Evolutionary conservation across 2,888 invertebrate species (phyloP).

Genomic region (Ryuthela nishihirai): DNA sequence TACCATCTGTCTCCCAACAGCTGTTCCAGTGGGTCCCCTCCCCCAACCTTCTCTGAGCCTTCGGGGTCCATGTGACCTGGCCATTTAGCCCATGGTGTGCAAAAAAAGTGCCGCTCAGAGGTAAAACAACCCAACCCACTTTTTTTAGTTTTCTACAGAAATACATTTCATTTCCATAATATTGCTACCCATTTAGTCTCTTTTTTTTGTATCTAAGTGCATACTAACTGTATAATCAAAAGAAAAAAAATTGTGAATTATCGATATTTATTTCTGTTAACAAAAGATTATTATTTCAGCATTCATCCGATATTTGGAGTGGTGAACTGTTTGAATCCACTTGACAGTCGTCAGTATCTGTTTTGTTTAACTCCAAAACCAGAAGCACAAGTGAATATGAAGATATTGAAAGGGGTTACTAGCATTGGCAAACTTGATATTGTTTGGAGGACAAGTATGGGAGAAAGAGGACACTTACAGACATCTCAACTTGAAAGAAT

Average conservation of each 20-base stretch:
- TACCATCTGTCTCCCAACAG: too few relatives aligned
- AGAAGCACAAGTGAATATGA: conserved; percentile 69
- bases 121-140: too few relatives aligned
- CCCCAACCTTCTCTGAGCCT: too few relatives aligned
- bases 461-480: conserved; percentile 93
- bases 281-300: conserved; percentile 1
- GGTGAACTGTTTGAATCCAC: conserved; percentile 66
- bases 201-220: background rate
- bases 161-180: too few relatives aligned
- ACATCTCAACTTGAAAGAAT: conserved; percentile 90
- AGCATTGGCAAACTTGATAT: conserved; percentile 96
- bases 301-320: conserved; percentile 50
- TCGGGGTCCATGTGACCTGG: too few relatives aligned
- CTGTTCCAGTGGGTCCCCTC: too few relatives aligned
- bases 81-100: too few relatives aligned
- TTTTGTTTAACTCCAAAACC: conserved; percentile 83
- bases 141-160: too few relatives aligned
- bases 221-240: background rate
- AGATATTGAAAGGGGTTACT: conserved; percentile 73
- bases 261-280: background rate
- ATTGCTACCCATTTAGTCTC: too few relatives aligned
- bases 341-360: conserved; percentile 89
- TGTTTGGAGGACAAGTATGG: conserved; percentile 94
- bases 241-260: background rate
- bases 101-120: too few relatives aligned